Evolutionary conservation across 1,140 invertebrate genomes (phyloP), one percentile per base, ranked within the genome.

Genomic region (Oedothorax gibbosus): DNA sequence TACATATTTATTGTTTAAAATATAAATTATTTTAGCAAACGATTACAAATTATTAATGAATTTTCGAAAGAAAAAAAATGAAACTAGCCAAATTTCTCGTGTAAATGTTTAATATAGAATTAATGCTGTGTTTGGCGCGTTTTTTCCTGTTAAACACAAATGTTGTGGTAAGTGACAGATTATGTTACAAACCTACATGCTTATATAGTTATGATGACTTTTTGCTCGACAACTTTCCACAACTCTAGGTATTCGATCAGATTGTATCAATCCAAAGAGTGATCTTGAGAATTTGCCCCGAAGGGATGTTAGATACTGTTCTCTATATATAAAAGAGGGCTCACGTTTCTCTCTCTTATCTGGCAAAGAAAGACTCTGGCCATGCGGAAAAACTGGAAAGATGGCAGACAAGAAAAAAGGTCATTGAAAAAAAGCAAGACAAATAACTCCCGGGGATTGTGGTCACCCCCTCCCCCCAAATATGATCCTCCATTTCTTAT

Each of bases 331-430:
- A 50, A 50, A 35, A 35, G 53, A 21, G 51, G n/a, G 20, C 66
- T 81, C 78, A 81, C 78, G 53, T 81, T 81, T 81, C 78, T 71
- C 71, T 80, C 57, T 60, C 78, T 81, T 81, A 81, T 81, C 66
- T 77, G 14, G 49, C 18, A 66, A 49, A 77, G 60, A 75, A 14
- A 50, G 20, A 12, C 54, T 75, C n/a, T 21, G 62, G 66, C 71
- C 78, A 71, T 71, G 78, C 78, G 66, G 78, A 71, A 81, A 71
- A 71, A 71, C 66, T 71, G 78, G 53, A 60, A 60, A 53, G 62
- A 79, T 80, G 60, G 20, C 78, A 57, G 78, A 66, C 53, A 64
- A 60, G 21, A 15, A 54, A 15, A 71, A 71, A 81, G 78, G 66
- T 81, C 71, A 81, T 81, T 71, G 12, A 60, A 81, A 35, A 35